Base-by-base conservation (phyloP, 30 jellyfish, hydroid and myxozoan genomes). In the Morbakka virulenta region DNA sequence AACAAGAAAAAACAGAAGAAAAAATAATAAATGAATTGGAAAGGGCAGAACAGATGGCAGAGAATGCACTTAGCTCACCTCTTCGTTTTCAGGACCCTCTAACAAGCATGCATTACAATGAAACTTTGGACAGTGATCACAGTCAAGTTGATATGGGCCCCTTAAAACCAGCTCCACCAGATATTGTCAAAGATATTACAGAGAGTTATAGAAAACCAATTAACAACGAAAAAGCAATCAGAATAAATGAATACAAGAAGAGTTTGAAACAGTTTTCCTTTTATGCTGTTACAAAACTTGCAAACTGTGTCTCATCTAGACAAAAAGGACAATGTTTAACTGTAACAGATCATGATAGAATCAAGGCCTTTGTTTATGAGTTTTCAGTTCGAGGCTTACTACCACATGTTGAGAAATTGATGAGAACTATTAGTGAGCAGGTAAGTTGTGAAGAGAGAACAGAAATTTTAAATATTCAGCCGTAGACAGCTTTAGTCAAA, bases 401-500 rank as follows among this genome's bases (percentile, higher is more conserved):
- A 35, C 98, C 96, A 14, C 98, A 91, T 68, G 74, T 91, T 50
- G 98, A 91, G 69, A 91, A 91, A 76, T 81, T 76, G 62, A 91
- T 91, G 98, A 65, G 98, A 31, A 91, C 36, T 12, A 47, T 91
- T 2, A 85, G 96, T 24, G 98, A 91, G 67, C 98, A 91, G 93
- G 98, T 91, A 78, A 69, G n/a, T 41, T 4, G n/a, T n/a, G n/a
- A n/a, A n/a, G n/a, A n/a, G n/a, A n/a, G n/a, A n/a, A n/a, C n/a
- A n/a, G n/a, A n/a, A n/a, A n/a, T n/a, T n/a, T n/a, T n/a, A n/a
- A n/a, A n/a, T n/a, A n/a, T n/a, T n/a, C n/a, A n/a, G n/a, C n/a
- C n/a, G n/a, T n/a, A n/a, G n/a, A n/a, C n/a, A n/a, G n/a, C n/a
- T n/a, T n/a, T n/a, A n/a, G n/a, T n/a, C n/a, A n/a, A n/a, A n/a